Evolutionary conservation across 2,113 vertebrate genomes (phyloP).

Genomic region (Cottus gobio): DNA sequence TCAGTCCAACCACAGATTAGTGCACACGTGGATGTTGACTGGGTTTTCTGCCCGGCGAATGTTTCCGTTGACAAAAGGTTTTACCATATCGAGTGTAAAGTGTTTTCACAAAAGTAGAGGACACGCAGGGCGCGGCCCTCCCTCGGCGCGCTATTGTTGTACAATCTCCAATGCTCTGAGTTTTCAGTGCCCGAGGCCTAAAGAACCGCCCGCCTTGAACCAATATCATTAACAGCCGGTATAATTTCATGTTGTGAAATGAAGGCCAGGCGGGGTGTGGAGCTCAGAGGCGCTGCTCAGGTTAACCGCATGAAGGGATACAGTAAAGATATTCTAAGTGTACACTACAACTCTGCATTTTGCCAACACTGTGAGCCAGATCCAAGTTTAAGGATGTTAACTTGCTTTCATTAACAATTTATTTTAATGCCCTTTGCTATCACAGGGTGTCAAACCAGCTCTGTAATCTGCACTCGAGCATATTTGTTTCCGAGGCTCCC

Average conservation of each 20-base stretch:
- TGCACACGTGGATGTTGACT: constrained; percentile 13
- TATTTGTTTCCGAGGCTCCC: not conserved
- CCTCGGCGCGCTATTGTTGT: constrained; percentile 30
- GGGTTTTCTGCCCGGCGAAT: constrained; percentile 2
- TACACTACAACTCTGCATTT: not conserved
- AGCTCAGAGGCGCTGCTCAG: not conserved
- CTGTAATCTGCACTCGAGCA: not conserved
- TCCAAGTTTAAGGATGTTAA: not conserved
- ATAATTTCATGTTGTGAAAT: constrained; percentile 26
- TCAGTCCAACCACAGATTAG: not conserved
- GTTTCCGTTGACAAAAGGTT: constrained; percentile 47
- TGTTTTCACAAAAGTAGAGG: constrained; percentile 34
- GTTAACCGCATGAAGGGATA: not conserved
- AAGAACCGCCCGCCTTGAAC: constrained; percentile 53
- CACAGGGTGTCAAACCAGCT: not conserved
- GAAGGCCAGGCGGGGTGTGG: not conserved
- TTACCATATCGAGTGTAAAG: constrained; percentile 48
- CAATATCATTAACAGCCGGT: constrained; percentile 60
- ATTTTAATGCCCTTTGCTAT: not conserved
- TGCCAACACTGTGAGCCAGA: not conserved
- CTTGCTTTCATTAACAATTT: not conserved
- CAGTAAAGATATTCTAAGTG: not conserved
- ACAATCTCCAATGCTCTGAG: constrained; percentile 35
- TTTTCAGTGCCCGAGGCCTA: constrained; percentile 29
- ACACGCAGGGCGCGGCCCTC: constrained; percentile 58